Base-by-base conservation (phyloP, 2,888 invertebrate genomes). In the Apotomis turbidana region DNA sequence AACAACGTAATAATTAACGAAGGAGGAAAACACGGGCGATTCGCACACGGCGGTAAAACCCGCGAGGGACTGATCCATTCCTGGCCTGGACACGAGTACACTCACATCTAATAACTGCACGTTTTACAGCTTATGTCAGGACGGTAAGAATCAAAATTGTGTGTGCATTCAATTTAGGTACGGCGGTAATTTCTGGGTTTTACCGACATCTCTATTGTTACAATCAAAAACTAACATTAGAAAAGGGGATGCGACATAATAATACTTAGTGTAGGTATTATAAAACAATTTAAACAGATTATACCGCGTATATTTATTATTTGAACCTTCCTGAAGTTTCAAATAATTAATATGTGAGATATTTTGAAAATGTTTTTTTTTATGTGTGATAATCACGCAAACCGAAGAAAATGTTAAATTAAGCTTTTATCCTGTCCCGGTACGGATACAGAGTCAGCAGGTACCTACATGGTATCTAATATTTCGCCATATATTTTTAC, bases 1-100 rank as follows among this genome's bases (percentile, higher is more conserved):
- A 49, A 9, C 49, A 10, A 10, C 41, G 41, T 5, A 4, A 44
- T 44, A 44, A 44, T 44, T 44, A 49, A 10, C 9, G 10, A 10
- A 64, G 13, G 27, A 66, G 64, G 64, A 66, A 66, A 66, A 66
- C 46, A 61, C 36, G n/a, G 27, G 6, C 44, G n/a, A 8, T 66
- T 66, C 27, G 27, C 44, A n/a, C 3, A 49, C 27, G 10, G 55
- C 3, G 55, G 64, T 55, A 66, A 66, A 66, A 66, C 64, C 64
- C 38, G 13, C 41, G 12, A 44, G 9, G 38, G 64, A 3, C 27
- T 41, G 41, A 41, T 41, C 41, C 41, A 41, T 6, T 41, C 41
- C 5, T 41, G 41, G 9, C 49, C 49, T 49, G 49, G 49, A 49
- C 12, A 49, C 49, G 41, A 6, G 41, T 41, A 27, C 27, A 3